A percentile compares a stretch with the other conserved stretches of the same genome.
These are phyloP conservation scores for Notodonta ziczac DNA, from an alignment of 2,888 invertebrate genomes.

Conservation along the genomic window DNA sequence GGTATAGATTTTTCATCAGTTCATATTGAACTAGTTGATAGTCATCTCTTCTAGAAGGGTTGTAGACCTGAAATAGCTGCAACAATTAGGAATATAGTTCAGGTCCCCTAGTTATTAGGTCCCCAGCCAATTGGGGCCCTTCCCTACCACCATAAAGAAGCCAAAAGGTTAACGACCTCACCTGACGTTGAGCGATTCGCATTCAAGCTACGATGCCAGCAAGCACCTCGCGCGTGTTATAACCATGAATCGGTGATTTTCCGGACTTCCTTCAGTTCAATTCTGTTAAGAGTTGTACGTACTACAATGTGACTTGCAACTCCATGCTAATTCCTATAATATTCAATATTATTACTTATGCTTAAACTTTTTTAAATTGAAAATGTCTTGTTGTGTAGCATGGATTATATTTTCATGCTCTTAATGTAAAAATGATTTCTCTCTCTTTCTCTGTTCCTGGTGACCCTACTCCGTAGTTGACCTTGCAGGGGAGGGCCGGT, in stretches of 20 bases:
- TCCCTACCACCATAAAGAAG: constrained; percentile 5
- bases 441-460: not conserved
- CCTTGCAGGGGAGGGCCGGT: not conserved
- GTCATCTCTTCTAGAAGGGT: not conserved
- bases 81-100: not conserved
- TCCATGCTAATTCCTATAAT: no score
- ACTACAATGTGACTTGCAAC: no score
- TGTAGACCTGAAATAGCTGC: not conserved
- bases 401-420: no score
- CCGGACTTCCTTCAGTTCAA: not conserved
- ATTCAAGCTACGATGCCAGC: not conserved
- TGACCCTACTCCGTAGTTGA: not conserved
- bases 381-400: no score
- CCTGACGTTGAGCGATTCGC: constrained; percentile 7
- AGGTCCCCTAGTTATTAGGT: not conserved
- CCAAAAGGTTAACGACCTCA: constrained; percentile 6
- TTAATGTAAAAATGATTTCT: not conserved
- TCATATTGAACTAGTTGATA: no score
- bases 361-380: no score
- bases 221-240: constrained; percentile 2
- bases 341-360: no score
- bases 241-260: constrained; percentile 2
- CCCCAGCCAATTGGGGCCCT: constrained; percentile 5
- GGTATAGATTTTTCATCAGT: no score
- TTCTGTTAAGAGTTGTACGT: no score